phyloP scores from a whole-genome alignment of 1,140 invertebrate genomes.

The Xylocopa sonorina region DNA sequence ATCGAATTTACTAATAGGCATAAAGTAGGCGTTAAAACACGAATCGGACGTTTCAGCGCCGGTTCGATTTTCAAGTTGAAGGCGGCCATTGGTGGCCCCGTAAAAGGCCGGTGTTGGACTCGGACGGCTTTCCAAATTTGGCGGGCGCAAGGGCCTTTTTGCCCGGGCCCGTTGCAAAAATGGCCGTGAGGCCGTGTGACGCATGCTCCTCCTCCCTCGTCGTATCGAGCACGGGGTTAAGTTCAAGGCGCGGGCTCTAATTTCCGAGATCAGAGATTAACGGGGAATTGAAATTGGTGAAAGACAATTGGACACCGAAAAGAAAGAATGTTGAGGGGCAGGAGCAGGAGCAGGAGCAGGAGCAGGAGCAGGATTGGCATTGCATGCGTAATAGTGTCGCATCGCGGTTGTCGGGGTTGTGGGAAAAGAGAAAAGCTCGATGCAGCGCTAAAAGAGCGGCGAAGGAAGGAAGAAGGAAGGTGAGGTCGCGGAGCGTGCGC shows the following conservation, averaged over 20 bases:
- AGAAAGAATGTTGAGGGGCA: too few species aligned
- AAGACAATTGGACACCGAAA: neutral
- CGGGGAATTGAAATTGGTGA: neutral
- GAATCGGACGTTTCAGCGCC: constrained; percentile 33
- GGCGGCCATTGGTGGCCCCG: constrained; percentile 65
- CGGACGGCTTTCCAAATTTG: constrained; percentile 73
- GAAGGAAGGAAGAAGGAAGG: constrained; percentile 38
- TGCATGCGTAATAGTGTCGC: too few species aligned
- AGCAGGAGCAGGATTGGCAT: too few species aligned
- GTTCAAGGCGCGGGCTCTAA: constrained; percentile 55
- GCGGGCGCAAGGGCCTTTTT: constrained; percentile 54
- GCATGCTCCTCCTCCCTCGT: constrained; percentile 52
- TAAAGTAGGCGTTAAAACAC: constrained; percentile 56
- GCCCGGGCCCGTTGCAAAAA: constrained; percentile 58
- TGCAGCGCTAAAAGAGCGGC: constrained; percentile 5
- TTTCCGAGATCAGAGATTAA: too few species aligned
- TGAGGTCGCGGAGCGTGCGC: constrained; percentile 63
- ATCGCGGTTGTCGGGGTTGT: constrained; percentile 40
- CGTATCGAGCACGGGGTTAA: constrained; percentile 17
- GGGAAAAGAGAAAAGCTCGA: constrained; percentile 17
- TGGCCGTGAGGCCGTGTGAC: constrained; percentile 55
- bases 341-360: too few species aligned
- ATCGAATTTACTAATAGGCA: too few species aligned
- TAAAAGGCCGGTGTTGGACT: constrained; percentile 52
- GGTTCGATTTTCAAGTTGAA: constrained; percentile 69